Evolutionary conservation across 1,140 invertebrate species (phyloP).

Genomic region (Nylanderia fulva): DNA sequence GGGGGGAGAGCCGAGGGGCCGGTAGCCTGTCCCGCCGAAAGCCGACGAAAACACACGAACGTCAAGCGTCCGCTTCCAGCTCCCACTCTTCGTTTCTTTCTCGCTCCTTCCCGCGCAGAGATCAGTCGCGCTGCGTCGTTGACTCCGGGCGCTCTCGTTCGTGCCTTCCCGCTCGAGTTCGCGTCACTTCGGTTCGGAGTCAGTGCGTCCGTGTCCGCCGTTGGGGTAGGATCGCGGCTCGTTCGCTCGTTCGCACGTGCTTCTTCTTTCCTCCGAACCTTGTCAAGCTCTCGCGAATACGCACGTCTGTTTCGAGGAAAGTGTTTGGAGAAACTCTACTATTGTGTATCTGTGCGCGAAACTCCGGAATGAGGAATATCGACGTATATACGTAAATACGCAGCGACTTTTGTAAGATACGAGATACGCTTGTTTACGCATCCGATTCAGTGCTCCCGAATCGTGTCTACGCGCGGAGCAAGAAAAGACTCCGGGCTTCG

Average conservation of each 20-base stretch:
- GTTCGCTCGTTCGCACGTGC: slow-evolving; percentile 32
- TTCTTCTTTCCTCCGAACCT: neutral
- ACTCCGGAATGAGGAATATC: no score
- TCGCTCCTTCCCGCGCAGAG: neutral
- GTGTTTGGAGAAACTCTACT: slow-evolving; percentile 57
- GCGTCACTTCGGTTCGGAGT: slow-evolving; percentile 55
- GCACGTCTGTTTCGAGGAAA: slow-evolving; percentile 33
- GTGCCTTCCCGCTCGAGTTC: slow-evolving; percentile 52
- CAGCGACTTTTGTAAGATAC: no score
- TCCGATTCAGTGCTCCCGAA: slow-evolving; percentile 66
- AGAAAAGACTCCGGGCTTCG: no score
- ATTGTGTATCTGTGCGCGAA: slow-evolving; percentile 21
- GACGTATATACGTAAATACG: no score
- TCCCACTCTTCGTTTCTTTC: neutral
- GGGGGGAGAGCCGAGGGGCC: neutral
- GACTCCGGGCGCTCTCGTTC: slow-evolving; percentile 49
- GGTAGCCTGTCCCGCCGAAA: neutral
- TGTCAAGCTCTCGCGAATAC: neutral
- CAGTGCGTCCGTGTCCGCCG: slow-evolving; percentile 74
- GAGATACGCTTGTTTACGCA: slow-evolving; percentile 59
- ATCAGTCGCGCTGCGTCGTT: slow-evolving; percentile 13
- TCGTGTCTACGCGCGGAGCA: slow-evolving; percentile 33
- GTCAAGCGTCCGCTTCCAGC: slow-evolving; percentile 18
- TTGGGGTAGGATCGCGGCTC: slow-evolving; percentile 53
- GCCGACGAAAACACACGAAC: slow-evolving; percentile 34